These are phyloP conservation scores for Mus caroli DNA, from an alignment of 2,797 vertebrate genomes.

Conservation along the genomic window DNA sequence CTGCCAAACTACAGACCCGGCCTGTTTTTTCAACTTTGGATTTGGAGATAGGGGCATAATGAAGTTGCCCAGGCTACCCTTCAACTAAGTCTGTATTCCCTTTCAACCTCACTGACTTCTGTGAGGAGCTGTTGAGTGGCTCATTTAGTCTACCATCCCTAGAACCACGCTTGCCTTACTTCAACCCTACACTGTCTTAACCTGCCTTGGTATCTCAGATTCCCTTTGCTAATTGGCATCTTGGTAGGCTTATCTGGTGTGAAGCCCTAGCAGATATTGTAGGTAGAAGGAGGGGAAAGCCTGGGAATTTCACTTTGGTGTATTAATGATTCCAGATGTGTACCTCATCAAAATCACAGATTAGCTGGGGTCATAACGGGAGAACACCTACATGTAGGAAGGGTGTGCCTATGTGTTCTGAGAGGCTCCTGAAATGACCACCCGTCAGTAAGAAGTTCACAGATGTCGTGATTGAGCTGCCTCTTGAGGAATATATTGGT, in stretches of 20 bases:
- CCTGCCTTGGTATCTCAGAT: neutral
- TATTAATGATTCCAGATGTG: constrained; percentile 12
- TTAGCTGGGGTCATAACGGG: neutral
- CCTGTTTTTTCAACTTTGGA: neutral
- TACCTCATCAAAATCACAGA: neutral
- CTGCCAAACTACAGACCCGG: too few species aligned
- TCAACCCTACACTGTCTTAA: neutral
- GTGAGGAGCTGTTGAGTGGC: neutral
- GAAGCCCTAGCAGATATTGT: neutral
- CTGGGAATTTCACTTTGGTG: neutral
- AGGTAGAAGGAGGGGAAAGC: neutral
- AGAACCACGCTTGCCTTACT: neutral
- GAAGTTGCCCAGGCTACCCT: neutral
- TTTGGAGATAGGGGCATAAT: neutral
- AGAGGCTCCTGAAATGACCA: neutral
- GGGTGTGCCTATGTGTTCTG: neutral
- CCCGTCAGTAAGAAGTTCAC: neutral
- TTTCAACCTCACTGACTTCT: neutral
- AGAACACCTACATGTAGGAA: neutral
- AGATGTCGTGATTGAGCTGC: neutral
- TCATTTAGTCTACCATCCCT: neutral
- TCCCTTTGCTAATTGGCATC: neutral
- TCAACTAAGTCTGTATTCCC: neutral
- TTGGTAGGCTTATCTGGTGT: neutral
- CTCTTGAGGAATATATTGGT: neutral